phyloP scores from a whole-genome alignment of 2,888 invertebrate genomes.

The Hydrotaea diabolus region DNA sequence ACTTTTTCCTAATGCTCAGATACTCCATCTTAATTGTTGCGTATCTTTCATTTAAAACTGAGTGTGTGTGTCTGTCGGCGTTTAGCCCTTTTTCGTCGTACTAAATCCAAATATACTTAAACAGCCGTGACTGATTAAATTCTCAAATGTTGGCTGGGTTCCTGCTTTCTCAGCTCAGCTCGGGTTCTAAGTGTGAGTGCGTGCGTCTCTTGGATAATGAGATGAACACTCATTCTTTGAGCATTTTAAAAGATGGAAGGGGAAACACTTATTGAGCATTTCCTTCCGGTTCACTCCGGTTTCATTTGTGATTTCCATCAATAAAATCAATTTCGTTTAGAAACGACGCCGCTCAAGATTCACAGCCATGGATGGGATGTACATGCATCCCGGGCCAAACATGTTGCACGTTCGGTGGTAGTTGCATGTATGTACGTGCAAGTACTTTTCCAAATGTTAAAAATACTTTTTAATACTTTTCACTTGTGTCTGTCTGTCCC shows the following conservation, averaged over 20 bases:
- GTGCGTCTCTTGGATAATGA: not conserved
- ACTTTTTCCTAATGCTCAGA: constrained; percentile 28
- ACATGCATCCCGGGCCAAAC: not conserved
- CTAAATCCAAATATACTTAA: constrained; percentile 47
- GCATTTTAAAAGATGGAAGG: constrained; percentile 44
- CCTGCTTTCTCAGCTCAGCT: constrained; percentile 31
- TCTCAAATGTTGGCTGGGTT: constrained; percentile 53
- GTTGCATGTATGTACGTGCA: not conserved
- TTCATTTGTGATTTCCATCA: constrained; percentile 46
- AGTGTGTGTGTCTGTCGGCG: not conserved
- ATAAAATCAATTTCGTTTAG: constrained; percentile 53
- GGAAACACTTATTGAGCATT: constrained; percentile 65
- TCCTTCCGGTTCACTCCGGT: constrained; percentile 62
- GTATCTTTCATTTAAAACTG: not conserved
- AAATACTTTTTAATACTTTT: constrained; percentile 58
- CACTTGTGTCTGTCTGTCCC: constrained; percentile 9
- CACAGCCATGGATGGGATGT: not conserved
- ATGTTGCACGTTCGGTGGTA: constrained; percentile 24
- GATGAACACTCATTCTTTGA: not conserved
- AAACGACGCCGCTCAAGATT: not conserved
- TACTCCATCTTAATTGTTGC: constrained; percentile 52
- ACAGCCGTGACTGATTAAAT: constrained; percentile 63
- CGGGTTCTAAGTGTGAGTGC: not conserved
- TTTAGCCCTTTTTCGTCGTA: too few relatives aligned
- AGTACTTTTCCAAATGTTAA: constrained; percentile 42